Base-by-base conservation (phyloP, 1,140 invertebrate genomes). In the Maconellicoccus hirsutus region DNA sequence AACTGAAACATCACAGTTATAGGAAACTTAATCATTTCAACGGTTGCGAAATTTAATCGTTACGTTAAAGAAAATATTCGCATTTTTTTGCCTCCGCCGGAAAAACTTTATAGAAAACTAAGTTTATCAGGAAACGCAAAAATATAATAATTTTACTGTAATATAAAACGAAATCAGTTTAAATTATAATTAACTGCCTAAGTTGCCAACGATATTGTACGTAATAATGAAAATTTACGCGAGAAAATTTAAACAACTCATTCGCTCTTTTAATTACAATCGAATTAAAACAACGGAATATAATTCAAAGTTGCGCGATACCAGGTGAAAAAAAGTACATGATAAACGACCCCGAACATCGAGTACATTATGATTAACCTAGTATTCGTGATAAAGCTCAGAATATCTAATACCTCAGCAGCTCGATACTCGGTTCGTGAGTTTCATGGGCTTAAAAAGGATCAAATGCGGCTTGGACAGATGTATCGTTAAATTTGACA, bases 201-300 rank as follows among this genome's bases (percentile, higher is more conserved):
- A 52, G 6, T 52, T 52, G 16, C 42, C 42, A 16, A 52, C 42
- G 42, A 52, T 52, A 52, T 52, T 52, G 42, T 52, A 16, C n/a
- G n/a, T 52, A 52, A 52, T 52, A 52, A 52, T 52, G 42, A 16
- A 52, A 52, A 52, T 52, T 52, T 52, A 52, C 42, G 42, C 42
- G 42, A 52, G 42, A 52, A 52, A 52, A 52, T 52, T 52, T 16
- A 52, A n/a, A 52, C 42, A 52, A 52, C 42, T 52, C 42, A 52
- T 52, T 52, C 42, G 42, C n/a, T 52, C 42, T 52, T 52, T 52
- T 52, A 52, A 52, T 52, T 52, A 52, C 42, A 52, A 52, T 52
- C 42, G 42, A 52, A 14, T 52, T 19, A 19, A 16, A 52, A 52
- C 42, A 52, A 52, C 42, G 42, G n/a, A 19, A 16, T 52, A 52